Conservation (phyloP, 2,888 invertebrate species). For the Spodoptera exigua region DNA sequence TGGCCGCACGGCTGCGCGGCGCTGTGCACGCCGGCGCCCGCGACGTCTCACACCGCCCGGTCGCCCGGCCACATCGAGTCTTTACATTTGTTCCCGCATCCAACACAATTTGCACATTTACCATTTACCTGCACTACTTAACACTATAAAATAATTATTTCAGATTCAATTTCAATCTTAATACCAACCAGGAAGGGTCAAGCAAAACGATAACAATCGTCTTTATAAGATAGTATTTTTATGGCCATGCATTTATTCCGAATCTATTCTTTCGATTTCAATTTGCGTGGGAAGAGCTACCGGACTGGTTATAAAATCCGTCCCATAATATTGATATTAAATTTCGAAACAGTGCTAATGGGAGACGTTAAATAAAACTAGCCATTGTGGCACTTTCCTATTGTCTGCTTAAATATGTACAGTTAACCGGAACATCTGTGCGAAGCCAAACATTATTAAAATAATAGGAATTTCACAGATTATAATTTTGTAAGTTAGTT, state of each 20-base stretch:
- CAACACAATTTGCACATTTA: slow-evolving; percentile 33
- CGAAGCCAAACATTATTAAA: slow-evolving; percentile 19
- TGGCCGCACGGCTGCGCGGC: slow-evolving; percentile 75
- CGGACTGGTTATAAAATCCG: slow-evolving; percentile 44
- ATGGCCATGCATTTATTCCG: slow-evolving; percentile 33
- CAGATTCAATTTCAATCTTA: slow-evolving; percentile 26
- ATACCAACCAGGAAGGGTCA: slow-evolving; percentile 26
- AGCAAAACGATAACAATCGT: slow-evolving; percentile 41
- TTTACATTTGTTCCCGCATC: slow-evolving; percentile 35
- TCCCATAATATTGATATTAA: slow-evolving; percentile 43
- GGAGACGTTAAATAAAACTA: slow-evolving; percentile 42
- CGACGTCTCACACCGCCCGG: slow-evolving; percentile 45
- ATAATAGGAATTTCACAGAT: slow-evolving; percentile 32
- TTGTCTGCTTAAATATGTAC: slow-evolving; percentile 43
- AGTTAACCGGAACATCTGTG: slow-evolving; percentile 19
- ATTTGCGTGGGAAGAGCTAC: slow-evolving; percentile 54
- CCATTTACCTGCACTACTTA: slow-evolving; percentile 27
- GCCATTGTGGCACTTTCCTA: slow-evolving; percentile 41
- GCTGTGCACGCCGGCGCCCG: slow-evolving; percentile 37
- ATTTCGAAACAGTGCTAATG: slow-evolving; percentile 49
- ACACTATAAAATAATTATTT: slow-evolving; percentile 1
- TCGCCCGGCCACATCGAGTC: slow-evolving; percentile 34
- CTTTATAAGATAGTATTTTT: slow-evolving; percentile 55
- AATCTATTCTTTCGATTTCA: slow-evolving; percentile 51
- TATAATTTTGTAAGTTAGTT: slow-evolving; percentile 28